A percentile compares a stretch with the other conserved stretches of the same genome.
phyloP scores from a whole-genome alignment of 2,113 vertebrate species.

The Plotosus lineatus region DNA sequence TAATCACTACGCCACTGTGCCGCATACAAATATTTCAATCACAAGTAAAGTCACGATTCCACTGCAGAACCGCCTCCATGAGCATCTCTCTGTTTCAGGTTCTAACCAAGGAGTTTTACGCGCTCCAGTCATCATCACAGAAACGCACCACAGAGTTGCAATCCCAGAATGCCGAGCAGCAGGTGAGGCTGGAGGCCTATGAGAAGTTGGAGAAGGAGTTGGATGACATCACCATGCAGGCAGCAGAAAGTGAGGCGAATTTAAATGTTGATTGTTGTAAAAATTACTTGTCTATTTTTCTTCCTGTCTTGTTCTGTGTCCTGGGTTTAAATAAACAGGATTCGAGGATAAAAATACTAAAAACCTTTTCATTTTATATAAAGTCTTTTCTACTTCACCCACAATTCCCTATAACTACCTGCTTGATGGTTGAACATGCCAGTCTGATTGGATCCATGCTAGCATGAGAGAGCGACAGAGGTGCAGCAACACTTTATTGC shows the following conservation, averaged over 20 bases:
- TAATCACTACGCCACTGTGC: no score
- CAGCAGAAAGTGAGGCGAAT: conserved; percentile 84
- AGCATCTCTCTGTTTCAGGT: conserved; percentile 69
- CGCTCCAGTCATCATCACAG: conserved; percentile 90
- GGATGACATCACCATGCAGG: conserved; percentile 93
- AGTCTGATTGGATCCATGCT: neutral
- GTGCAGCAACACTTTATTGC: neutral
- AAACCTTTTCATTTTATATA: no score
- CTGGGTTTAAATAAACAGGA: no score
- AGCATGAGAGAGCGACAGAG: neutral
- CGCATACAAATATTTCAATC: no score
- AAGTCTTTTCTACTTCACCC: neutral
- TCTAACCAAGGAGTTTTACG: conserved; percentile 95
- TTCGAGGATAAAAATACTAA: no score
- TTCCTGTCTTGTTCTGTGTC: neutral
- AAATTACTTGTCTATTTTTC: neutral
- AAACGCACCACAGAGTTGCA: conserved; percentile 85
- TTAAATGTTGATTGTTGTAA: neutral
- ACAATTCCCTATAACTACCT: neutral
- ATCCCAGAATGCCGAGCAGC: conserved; percentile 84
- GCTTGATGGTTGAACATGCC: neutral
- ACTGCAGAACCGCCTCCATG: neutral
- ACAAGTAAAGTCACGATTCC: no score
- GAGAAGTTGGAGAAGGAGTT: conserved; percentile 92
- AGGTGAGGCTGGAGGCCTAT: conserved; percentile 84